These are phyloP conservation scores for Trichonephila inaurata DNA, from an alignment of 1,140 invertebrate genomes.

Conservation along the genomic window DNA sequence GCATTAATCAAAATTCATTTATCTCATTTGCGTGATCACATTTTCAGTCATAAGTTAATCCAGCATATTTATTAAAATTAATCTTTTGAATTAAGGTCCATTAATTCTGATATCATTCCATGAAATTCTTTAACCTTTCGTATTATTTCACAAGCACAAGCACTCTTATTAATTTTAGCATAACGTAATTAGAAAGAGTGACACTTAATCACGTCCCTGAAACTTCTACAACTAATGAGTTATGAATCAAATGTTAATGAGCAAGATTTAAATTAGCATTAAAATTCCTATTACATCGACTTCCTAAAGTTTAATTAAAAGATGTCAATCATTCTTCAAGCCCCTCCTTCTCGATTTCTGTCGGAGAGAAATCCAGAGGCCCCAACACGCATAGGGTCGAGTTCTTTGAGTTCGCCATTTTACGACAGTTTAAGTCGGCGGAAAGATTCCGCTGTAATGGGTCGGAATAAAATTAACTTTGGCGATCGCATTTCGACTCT, in stretches of 20 bases:
- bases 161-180: background rate
- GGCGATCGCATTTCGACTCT: conserved; percentile 23
- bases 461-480: conserved; percentile 64
- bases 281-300: conserved; percentile 52
- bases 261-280: conserved; percentile 50
- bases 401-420: background rate
- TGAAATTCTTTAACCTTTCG: background rate
- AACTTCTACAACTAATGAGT: conserved; percentile 12
- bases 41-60: too few species aligned
- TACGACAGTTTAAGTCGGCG: conserved; percentile 59
- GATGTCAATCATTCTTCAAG: conserved; percentile 46
- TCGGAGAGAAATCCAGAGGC: background rate
- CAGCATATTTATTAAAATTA: too few species aligned
- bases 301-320: conserved; percentile 57
- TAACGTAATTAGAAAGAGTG: background rate
- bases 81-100: too few species aligned
- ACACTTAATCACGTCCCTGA: background rate
- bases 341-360: conserved; percentile 29
- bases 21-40: too few species aligned
- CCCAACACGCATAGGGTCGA: background rate
- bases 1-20: background rate
- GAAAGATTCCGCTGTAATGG: conserved; percentile 61
- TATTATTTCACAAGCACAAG: background rate
- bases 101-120: too few species aligned
- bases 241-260: conserved; percentile 39